Percentiles rank a stretch among this genome's conserved stretches.
Conservation (phyloP, 64 coral and sea anemone species). For the Catalaphyllia jardinei region DNA sequence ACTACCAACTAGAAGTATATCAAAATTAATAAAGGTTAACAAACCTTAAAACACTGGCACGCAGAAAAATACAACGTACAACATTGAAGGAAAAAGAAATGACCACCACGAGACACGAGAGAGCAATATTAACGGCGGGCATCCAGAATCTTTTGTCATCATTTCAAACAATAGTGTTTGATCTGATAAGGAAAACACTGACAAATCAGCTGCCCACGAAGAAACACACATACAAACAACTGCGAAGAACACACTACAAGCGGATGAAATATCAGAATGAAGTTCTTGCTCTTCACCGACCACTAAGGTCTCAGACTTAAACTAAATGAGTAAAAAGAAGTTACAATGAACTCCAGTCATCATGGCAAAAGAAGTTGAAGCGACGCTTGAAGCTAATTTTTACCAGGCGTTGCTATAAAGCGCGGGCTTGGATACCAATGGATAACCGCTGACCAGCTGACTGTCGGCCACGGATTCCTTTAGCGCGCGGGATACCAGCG, state of each 20-base stretch:
- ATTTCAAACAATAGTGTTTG: slow-evolving; percentile 43
- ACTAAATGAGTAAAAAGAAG: slow-evolving; percentile 51
- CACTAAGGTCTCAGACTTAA: slow-evolving; percentile 68
- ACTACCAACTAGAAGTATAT: not conserved
- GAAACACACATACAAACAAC: not conserved
- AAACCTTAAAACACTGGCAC: no score
- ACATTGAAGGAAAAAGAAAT: not conserved
- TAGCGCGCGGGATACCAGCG: no score
- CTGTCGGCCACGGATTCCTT: not conserved
- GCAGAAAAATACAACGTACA: not conserved
- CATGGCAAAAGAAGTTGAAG: not conserved
- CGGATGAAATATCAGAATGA: slow-evolving; percentile 7
- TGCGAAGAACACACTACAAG: not conserved
- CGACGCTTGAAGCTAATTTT: not conserved
- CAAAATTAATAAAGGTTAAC: no score
- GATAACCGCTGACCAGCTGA: not conserved
- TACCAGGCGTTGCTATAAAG: not conserved
- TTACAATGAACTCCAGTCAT: not conserved
- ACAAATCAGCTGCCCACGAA: slow-evolving; percentile 4
- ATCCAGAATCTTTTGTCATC: slow-evolving; percentile 42
- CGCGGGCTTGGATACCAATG: not conserved
- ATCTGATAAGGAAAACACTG: slow-evolving; percentile 72
- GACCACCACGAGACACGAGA: not conserved
- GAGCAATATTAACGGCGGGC: not conserved
- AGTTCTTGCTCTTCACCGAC: slow-evolving; percentile 45